Evolutionary conservation across 2,888 invertebrate genomes (phyloP).

Genomic region (Cactoblastis cactorum): DNA sequence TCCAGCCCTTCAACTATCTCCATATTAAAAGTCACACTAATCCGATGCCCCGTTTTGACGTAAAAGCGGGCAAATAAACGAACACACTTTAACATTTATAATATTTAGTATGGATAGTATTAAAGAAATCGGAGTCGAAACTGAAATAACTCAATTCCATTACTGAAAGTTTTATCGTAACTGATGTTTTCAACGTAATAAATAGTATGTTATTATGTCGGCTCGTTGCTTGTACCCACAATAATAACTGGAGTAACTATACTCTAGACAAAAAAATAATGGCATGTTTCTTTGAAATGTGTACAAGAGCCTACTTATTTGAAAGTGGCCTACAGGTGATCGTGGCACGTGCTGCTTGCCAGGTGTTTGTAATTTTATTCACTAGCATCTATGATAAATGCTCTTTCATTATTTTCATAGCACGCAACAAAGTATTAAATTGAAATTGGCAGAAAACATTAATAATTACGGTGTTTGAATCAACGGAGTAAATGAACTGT

Average conservation of each 20-base stretch:
- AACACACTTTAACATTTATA: no score
- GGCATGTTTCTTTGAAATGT: conserved; percentile 30
- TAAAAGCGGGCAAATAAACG: no score
- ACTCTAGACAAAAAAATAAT: conserved; percentile 39
- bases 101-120: no score
- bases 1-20: no score
- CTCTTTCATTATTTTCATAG: conserved; percentile 6
- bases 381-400: conserved; percentile 33
- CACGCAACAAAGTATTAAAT: not conserved
- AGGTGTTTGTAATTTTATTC: conserved; percentile 49
- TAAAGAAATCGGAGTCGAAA: not conserved
- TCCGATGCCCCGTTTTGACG: no score
- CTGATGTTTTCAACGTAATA: conserved; percentile 4
- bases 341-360: conserved; percentile 55
- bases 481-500: not conserved
- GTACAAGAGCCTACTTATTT: conserved; percentile 36
- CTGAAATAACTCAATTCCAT: not conserved
- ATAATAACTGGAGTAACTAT: conserved; percentile 23
- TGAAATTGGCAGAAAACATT: not conserved
- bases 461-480: not conserved
- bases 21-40: no score
- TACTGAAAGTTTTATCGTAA: not conserved
- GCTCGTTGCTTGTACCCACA: not conserved
- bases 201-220: conserved; percentile 15
- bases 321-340: conserved; percentile 61